Evolutionary conservation across 2,888 invertebrate species (phyloP), one percentile per base, ranked within the genome.

Genomic region (Craniophora ligustri): DNA sequence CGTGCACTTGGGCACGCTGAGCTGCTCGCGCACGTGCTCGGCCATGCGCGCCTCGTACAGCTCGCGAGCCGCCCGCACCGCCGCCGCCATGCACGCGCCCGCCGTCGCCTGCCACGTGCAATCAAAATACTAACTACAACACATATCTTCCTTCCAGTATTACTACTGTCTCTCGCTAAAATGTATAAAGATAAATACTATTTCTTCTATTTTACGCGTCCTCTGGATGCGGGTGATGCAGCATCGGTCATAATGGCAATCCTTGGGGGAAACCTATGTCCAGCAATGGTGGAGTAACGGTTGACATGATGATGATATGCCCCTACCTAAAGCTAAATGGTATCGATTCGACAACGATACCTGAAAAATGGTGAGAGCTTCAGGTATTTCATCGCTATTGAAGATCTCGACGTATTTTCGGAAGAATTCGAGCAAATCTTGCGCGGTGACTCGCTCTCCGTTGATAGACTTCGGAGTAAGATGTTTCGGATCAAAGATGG

Each of bases 401-500:
- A 99, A 99, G 76, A 99, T 97, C 84, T 97, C 96, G 88, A 99
- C 97, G 83, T 99, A 99, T n/a, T 98, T 97, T 87, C 98, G 98
- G 91, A 99, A 99, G 93, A 99, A 99, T 84, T 98, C 97, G 58
- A 99, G 94, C 65, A 99, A 94, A 87, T 99, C 98, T 68, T 97
- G 95, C 18, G 97, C 97, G 78, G 97, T 97, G 8, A 99, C 96
- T 73, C 96, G 95, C 78, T 97, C 96, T 0, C 99, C 99, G 79
- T 98, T 97, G 71, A 99, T 99, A 86, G 97, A 95, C 88, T 99
- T 99, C 28, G 97, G 95, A 23, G 98, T 96, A 65, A 99, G 93
- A 87, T 98, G 98, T 78, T 96, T 95, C 0, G 98, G 97, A 1
- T 97, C 95, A 68, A 99, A 93, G 13, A 99, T 86, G 92, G 97